These are phyloP conservation scores for Tachuris rubrigastra DNA, from an alignment of 2,113 vertebrate genomes.

Conservation along the genomic window DNA sequence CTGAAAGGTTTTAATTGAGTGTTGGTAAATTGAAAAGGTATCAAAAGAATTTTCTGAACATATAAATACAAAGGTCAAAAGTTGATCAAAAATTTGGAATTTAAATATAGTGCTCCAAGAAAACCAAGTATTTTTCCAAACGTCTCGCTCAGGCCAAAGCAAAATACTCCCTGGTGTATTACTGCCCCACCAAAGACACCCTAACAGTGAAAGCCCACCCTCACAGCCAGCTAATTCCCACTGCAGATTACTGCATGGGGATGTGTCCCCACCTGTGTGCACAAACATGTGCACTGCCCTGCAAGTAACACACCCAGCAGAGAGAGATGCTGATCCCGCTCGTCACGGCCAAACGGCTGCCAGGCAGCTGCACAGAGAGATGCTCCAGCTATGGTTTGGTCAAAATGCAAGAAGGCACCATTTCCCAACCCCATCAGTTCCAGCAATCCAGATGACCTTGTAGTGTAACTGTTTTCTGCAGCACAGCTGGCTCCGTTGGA, in stretches of 20 bases:
- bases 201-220: background rate
- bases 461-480: slow-evolving; percentile 42
- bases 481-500: slow-evolving; percentile 24
- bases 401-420: background rate
- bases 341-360: background rate
- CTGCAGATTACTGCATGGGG: background rate
- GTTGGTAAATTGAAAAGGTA: slow-evolving; percentile 27
- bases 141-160: background rate
- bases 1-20: slow-evolving; percentile 34
- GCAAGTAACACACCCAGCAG: background rate
- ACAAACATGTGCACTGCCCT: background rate
- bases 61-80: slow-evolving; percentile 32
- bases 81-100: background rate
- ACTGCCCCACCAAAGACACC: background rate
- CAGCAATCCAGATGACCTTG: slow-evolving; percentile 1
- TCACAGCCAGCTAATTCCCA: background rate
- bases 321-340: background rate
- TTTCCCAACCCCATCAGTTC: background rate
- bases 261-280: background rate
- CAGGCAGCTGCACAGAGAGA: background rate
- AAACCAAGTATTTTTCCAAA: background rate
- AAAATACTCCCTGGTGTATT: background rate
- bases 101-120: slow-evolving; percentile 43
- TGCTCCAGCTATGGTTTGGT: background rate
- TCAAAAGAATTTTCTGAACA: slow-evolving; percentile 6